Evolutionary conservation across 2,888 invertebrate species (phyloP).

Genomic region (Allacma fusca): DNA sequence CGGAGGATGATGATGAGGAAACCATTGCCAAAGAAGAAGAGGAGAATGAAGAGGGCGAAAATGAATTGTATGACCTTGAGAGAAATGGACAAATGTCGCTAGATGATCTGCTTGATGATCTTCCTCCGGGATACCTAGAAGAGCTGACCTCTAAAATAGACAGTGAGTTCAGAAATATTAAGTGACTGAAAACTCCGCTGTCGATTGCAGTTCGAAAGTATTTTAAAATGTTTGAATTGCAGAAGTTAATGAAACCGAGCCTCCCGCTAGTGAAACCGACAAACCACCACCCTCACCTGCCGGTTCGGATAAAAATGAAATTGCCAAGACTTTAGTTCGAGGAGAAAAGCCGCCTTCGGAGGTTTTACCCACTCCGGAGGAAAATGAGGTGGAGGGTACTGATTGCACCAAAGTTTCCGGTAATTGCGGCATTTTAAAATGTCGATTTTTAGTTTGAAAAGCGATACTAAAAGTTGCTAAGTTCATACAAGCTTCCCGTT

Average conservation of each 20-base stretch:
- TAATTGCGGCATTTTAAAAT: no score
- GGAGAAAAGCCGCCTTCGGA: no score
- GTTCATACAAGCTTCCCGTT: no score
- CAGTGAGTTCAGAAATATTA: conserved; percentile 24
- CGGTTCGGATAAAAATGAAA: not conserved
- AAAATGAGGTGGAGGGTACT: no score
- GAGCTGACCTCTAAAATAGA: conserved; percentile 32
- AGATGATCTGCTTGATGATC: conserved; percentile 81
- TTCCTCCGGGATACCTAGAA: conserved; percentile 79
- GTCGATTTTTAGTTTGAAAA: no score
- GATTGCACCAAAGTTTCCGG: no score
- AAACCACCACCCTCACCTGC: not conserved
- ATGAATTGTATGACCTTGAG: conserved; percentile 37
- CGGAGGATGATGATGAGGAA: conserved; percentile 85
- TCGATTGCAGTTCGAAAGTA: not conserved
- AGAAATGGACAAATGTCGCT: conserved; percentile 71
- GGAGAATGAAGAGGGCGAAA: conserved; percentile 75
- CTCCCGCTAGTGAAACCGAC: not conserved
- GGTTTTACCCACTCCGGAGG: no score
- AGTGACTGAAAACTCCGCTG: no score
- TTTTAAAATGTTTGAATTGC: not conserved
- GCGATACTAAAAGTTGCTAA: no score
- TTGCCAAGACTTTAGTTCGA: no score
- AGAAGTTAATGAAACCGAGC: not conserved
- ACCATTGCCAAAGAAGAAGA: conserved; percentile 88